Base-by-base conservation (phyloP, 2,888 invertebrate species). In the Anticlea derivata region DNA sequence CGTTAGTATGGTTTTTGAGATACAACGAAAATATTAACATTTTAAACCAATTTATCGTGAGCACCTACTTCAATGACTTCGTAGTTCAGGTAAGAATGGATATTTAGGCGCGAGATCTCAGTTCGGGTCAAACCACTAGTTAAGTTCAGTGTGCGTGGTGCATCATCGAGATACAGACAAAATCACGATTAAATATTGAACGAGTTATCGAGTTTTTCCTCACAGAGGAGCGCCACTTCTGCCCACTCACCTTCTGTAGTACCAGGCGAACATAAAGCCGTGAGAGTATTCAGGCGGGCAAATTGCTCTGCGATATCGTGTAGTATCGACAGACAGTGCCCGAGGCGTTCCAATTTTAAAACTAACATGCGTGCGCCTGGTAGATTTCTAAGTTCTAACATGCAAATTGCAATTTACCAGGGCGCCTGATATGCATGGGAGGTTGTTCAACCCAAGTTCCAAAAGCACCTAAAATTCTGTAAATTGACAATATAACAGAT, bases 301-400 rank as follows among this genome's bases (percentile, higher is more conserved):
- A 38, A 34, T 35, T 30, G 37, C 26, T 33, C 20, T 1, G 2
- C n/a, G 5, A 13, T 26, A n/a, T n/a, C n/a, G n/a, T n/a, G n/a
- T n/a, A n/a, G n/a, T 17, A 27, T 38, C 24, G 8, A 39, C 7
- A 17, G 27, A 8, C 11, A 7, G 7, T 4, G 12, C 31, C 17
- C 17, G 13, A 7, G 6, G 10, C 7, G 31, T 6, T 7, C 31
- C 12, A 31, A 13, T 12, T 13, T 11, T 7, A 24, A 24, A 45
- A 40, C 40, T 34, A 27, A 10, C 38, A 38, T 27, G 27, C 20
- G n/a, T 38, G 41, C 55, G 58, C 58, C 49, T 50, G 52, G 54
- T 58, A 52, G 37, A 53, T 51, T 49, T 54, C 45, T 45, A 45
- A 50, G 40, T 49, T 52, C 55, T 55, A 52, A 51, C 53, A 57